These are phyloP conservation scores for Microplitis manilae DNA, from an alignment of 2,888 invertebrate genomes.

Conservation along the genomic window DNA sequence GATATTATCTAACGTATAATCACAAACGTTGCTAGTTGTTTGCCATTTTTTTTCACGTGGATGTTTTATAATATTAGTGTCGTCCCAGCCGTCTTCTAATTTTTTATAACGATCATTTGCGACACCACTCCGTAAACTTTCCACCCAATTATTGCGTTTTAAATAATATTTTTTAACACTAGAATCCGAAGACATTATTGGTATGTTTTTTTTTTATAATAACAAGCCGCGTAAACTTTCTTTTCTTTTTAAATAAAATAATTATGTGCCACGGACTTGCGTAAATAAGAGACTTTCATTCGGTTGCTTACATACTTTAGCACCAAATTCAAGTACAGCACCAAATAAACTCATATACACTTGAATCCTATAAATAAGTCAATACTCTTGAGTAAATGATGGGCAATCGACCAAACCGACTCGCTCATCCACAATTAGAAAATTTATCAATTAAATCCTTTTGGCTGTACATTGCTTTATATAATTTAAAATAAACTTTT, in stretches of 20 bases:
- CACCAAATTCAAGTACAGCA: neutral
- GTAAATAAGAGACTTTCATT: neutral
- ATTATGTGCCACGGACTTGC: neutral
- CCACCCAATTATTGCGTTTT: constrained; percentile 63
- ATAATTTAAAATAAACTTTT: neutral
- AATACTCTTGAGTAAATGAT: neutral
- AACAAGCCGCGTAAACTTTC: constrained; percentile 51
- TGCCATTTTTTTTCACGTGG: constrained; percentile 65
- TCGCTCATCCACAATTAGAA: neutral
- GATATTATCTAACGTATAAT: constrained; percentile 57
- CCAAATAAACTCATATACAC: neutral
- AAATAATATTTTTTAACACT: constrained; percentile 38
- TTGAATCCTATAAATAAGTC: neutral
- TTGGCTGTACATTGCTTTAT: neutral
- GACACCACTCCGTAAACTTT: constrained; percentile 58
- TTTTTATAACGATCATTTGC: constrained; percentile 58
- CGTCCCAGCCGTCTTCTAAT: constrained; percentile 67
- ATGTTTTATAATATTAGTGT: constrained; percentile 61
- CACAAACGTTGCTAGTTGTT: constrained; percentile 64
- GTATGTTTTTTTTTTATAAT: neutral
- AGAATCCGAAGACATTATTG: constrained; percentile 31
- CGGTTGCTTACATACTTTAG: neutral
- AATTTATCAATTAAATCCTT: neutral
- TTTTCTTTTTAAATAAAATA: neutral
- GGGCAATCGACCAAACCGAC: neutral